Evolutionary conservation across 2,888 invertebrate genomes (phyloP), one percentile per base, ranked within the genome.

Genomic region (Andrena bucephala): DNA sequence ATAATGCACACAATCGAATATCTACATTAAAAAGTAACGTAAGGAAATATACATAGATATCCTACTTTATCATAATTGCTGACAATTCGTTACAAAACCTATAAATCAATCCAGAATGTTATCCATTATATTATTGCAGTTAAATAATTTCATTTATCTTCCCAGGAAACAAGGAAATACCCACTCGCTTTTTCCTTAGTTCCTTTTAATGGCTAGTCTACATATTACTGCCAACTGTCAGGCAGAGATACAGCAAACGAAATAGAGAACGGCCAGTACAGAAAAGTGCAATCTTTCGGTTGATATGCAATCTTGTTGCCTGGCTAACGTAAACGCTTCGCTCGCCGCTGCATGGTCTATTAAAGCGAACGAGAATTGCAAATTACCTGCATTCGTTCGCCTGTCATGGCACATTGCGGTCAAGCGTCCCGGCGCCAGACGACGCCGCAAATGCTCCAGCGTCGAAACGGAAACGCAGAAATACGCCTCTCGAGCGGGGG

Each of bases 381-480:
- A 87, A 87, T 87, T 81, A 78, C 67, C 66, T 63, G 84, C 87
- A 78, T 87, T 87, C 84, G 89, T 90, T 83, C 89, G 88, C 89
- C 85, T 84, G 90, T 86, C 87, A 81, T 85, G 87, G 85, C 76
- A 82, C 87, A 85, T 91, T 89, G 91, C 90, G 90, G 90, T 90
- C 90, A 86, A 90, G 91, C 91, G 88, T 90, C 90, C 84, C 89
- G 91, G 90, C 91, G 91, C 90, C 91, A 88, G 88, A 88, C 89
- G 86, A 74, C 87, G 85, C 75, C 72, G 27, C 75, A 68, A 65
- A 78, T 42, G 76, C 76, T 57, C 36, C 54, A 52, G 73, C 83
- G 83, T 77, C 81, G 59, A 74, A 42, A 65, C 81, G 71, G 62
- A 67, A 57, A 54, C 75, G 71, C 66, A 73, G 62, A 68, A 77